Conservation (phyloP, 1,140 invertebrate species). For the Trinorchestia longiramus region DNA sequence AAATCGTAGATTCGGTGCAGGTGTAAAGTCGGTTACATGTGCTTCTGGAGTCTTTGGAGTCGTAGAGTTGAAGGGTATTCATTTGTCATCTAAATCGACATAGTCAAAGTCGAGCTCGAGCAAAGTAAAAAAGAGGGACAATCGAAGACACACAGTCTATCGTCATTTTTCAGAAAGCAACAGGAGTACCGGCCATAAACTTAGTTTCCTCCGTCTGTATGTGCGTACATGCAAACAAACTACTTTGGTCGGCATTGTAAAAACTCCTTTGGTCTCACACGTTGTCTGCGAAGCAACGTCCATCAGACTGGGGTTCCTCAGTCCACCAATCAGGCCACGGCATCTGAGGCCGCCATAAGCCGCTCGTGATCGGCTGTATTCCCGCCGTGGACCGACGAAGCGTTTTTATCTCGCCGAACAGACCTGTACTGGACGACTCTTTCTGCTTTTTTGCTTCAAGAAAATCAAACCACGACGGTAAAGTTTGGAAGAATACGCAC, state of each 20-base stretch:
- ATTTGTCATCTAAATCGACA: neutral
- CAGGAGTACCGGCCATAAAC: too few relatives aligned
- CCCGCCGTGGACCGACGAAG: neutral
- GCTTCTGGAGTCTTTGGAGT: neutral
- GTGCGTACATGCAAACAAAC: neutral
- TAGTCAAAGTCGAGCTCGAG: neutral
- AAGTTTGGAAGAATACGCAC: neutral
- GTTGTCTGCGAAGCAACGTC: neutral
- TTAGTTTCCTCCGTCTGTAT: neutral
- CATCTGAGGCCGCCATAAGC: neutral
- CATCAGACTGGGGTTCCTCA: neutral
- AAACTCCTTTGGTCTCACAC: too few relatives aligned
- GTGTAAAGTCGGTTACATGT: neutral
- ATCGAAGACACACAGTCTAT: too few relatives aligned
- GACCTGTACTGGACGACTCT: neutral
- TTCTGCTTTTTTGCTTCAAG: neutral
- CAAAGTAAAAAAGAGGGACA: too few relatives aligned
- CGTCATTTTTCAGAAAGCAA: too few relatives aligned
- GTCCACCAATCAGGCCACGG: conserved; percentile 11
- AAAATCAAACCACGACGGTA: neutral
- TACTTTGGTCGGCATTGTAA: neutral
- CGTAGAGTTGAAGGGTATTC: neutral
- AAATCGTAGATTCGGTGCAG: neutral
- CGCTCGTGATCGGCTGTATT: conserved; percentile 35
- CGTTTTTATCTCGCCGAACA: conserved; percentile 2